Percentiles rank a stretch among this genome's conserved stretches.
Evolutionary conservation across 2,797 vertebrate species (phyloP).

Genomic region (Coreius guichenoti): DNA sequence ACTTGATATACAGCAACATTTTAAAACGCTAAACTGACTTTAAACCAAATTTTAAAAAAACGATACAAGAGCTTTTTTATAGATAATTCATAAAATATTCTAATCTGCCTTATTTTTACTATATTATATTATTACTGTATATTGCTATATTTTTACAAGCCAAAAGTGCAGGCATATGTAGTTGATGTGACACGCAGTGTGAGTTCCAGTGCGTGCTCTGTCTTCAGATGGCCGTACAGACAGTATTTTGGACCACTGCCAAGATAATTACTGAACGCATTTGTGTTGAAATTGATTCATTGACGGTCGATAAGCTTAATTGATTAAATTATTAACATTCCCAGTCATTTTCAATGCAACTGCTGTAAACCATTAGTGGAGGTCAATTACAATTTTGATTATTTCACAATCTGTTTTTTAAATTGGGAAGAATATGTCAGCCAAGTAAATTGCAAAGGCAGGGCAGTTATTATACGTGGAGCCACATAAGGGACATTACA

Average conservation of each 20-base stretch:
- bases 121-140: too few species aligned
- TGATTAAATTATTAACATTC: constrained; percentile 27
- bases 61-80: background rate
- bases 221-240: background rate
- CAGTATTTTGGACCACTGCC: constrained; percentile 13
- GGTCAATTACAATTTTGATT: constrained; percentile 29
- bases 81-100: background rate
- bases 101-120: background rate
- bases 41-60: too few species aligned
- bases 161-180: background rate
- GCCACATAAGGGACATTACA: background rate
- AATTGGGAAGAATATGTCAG: constrained; percentile 19
- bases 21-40: background rate
- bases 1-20: background rate
- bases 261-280: constrained; percentile 5
- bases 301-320: constrained; percentile 1
- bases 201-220: background rate
- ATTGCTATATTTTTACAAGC: background rate
- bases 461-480: background rate
- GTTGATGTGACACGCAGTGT: background rate
- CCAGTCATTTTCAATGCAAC: constrained; percentile 1
- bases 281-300: constrained; percentile 26
- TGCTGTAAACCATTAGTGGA: constrained; percentile 19
- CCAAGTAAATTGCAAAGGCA: constrained; percentile 2
- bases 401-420: constrained; percentile 30